These are phyloP conservation scores for Hylaeus volcanicus DNA, from an alignment of 1,140 invertebrate genomes.

Conservation along the genomic window DNA sequence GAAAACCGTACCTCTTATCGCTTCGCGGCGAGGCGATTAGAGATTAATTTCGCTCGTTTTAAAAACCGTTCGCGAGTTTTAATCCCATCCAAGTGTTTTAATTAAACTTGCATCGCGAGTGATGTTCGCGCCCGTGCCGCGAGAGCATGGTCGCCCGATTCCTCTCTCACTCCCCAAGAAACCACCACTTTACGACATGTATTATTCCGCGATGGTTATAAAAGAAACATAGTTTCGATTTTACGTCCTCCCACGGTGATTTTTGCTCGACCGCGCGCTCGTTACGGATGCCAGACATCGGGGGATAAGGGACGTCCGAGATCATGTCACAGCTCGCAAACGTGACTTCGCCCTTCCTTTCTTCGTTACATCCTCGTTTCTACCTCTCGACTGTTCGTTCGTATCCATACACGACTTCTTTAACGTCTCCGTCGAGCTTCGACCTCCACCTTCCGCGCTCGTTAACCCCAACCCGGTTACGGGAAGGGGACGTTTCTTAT, in stretches of 20 bases:
- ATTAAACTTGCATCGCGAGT: slow-evolving; percentile 14
- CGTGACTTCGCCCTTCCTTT: slow-evolving; percentile 8
- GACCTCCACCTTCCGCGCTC: slow-evolving; percentile 18
- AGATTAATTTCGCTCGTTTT: not conserved
- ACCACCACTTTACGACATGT: slow-evolving; percentile 29
- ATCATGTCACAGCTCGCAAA: slow-evolving; percentile 21
- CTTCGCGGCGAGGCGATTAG: not conserved
- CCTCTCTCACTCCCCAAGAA: too few species aligned
- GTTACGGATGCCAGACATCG: slow-evolving; percentile 43
- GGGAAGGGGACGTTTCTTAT: slow-evolving; percentile 9
- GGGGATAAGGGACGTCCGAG: slow-evolving; percentile 39
- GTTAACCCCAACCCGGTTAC: slow-evolving; percentile 15
- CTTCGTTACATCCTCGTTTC: slow-evolving; percentile 6
- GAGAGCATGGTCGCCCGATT: not conserved
- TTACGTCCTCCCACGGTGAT: slow-evolving; percentile 21
- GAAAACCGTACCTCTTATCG: too few species aligned
- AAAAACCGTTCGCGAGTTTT: not conserved
- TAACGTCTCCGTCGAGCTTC: slow-evolving; percentile 3
- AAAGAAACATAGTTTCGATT: slow-evolving; percentile 46
- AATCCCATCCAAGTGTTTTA: not conserved
- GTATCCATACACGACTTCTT: slow-evolving; percentile 29
- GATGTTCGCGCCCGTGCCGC: not conserved
- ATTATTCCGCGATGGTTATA: slow-evolving; percentile 38
- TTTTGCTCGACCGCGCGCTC: slow-evolving; percentile 36
- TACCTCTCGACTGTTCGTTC: slow-evolving; percentile 30